phyloP scores from a whole-genome alignment of 2,888 invertebrate genomes.

The Epinotia bilunana region DNA sequence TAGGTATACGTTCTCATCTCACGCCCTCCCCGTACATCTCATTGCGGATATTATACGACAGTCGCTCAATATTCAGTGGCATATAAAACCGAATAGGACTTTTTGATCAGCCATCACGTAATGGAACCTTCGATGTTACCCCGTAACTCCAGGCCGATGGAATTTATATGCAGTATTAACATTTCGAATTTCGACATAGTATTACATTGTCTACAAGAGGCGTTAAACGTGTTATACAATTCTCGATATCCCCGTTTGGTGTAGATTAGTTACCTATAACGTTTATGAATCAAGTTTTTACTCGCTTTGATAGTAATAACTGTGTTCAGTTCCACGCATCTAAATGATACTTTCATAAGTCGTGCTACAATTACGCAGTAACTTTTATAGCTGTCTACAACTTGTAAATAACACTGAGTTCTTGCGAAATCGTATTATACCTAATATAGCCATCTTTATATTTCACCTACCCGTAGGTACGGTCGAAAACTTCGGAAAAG shows the following conservation, averaged over 20 bases:
- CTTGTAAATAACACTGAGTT: conserved; percentile 7
- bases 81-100: conserved; percentile 70
- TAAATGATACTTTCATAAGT: conserved; percentile 19
- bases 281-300: conserved; percentile 29
- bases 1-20: conserved; percentile 39
- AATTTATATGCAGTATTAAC: conserved; percentile 38
- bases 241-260: conserved; percentile 17
- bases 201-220: conserved; percentile 2
- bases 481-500: conserved; percentile 53
- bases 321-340: conserved; percentile 23
- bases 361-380: conserved; percentile 20
- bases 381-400: conserved; percentile 11
- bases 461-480: conserved; percentile 48
- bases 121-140: conserved; percentile 51
- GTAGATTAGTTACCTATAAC: conserved; percentile 11
- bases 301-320: conserved; percentile 16
- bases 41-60: conserved; percentile 64
- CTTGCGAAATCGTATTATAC: conserved; percentile 14
- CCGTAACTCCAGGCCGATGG: conserved; percentile 39
- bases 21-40: conserved; percentile 55
- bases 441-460: conserved; percentile 20
- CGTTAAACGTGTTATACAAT: conserved; percentile 14
- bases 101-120: conserved; percentile 66
- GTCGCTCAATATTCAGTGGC: conserved; percentile 75
- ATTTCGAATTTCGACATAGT: conserved; percentile 37